Evolutionary conservation across 2,888 invertebrate genomes (phyloP).

Genomic region (Cephus nigrinus): DNA sequence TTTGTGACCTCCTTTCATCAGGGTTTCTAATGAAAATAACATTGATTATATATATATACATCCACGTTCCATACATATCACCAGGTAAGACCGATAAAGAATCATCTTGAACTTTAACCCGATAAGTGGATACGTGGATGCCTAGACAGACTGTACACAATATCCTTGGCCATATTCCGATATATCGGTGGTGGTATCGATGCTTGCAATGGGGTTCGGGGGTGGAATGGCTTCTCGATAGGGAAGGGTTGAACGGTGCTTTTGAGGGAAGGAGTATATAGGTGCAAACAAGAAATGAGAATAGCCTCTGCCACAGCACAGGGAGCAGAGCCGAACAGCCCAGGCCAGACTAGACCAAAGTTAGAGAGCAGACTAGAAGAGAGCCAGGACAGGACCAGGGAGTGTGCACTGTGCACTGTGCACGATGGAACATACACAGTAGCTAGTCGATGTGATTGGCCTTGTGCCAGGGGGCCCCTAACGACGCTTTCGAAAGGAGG

Average conservation of each 20-base stretch:
- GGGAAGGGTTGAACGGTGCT: slow-evolving; percentile 22
- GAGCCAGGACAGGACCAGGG: slow-evolving; percentile 39
- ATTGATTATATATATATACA: not conserved
- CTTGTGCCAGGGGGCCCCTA: slow-evolving; percentile 60
- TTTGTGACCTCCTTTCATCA: not conserved
- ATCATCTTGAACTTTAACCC: not conserved
- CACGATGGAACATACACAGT: slow-evolving; percentile 52
- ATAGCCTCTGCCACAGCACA: slow-evolving; percentile 41
- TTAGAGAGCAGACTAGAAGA: slow-evolving; percentile 26
- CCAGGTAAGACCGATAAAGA: not conserved
- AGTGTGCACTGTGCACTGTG: slow-evolving; percentile 33
- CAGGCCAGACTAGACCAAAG: slow-evolving; percentile 8
- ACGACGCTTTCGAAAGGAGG: slow-evolving; percentile 63
- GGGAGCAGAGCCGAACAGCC: slow-evolving; percentile 2
- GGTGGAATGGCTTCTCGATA: slow-evolving; percentile 9
- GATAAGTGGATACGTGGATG: slow-evolving; percentile 22
- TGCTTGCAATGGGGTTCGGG: slow-evolving; percentile 41
- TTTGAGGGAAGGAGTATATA: slow-evolving; percentile 38
- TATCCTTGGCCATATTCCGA: slow-evolving; percentile 51
- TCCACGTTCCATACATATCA: no score
- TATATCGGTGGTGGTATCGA: slow-evolving; percentile 55
- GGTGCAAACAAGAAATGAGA: slow-evolving; percentile 62
- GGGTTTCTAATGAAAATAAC: not conserved
- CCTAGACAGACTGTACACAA: slow-evolving; percentile 40
- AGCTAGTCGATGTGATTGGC: slow-evolving; percentile 65